phyloP scores from a whole-genome alignment of 2,113 vertebrate genomes.

The Ochotona curzoniae region DNA sequence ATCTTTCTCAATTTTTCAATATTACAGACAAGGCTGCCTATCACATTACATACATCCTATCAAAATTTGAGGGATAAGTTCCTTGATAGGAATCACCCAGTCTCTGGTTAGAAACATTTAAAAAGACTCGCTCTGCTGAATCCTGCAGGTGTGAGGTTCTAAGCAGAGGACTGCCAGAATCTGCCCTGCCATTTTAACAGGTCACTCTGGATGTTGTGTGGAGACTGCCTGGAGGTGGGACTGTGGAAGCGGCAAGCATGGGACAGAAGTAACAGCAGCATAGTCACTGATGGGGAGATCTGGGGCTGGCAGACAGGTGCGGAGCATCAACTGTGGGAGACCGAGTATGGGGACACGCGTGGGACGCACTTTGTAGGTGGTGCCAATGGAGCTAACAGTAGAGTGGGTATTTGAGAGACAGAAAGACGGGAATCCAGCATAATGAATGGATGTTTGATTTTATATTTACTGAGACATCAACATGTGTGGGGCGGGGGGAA shows the following conservation, averaged over 20 bases:
- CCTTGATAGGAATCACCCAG: neutral
- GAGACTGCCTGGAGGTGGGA: neutral
- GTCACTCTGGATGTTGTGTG: neutral
- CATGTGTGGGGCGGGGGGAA: no score
- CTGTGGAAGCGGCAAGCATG: no score
- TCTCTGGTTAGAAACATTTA: neutral
- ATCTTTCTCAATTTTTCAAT: neutral
- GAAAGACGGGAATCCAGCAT: neutral
- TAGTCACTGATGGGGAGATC: neutral
- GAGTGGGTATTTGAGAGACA: neutral
- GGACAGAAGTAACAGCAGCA: neutral
- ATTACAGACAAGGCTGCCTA: neutral
- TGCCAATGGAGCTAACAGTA: neutral
- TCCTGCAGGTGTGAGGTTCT: neutral
- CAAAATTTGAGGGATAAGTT: neutral
- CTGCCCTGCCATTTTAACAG: neutral
- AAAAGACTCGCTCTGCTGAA: neutral
- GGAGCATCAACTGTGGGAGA: neutral
- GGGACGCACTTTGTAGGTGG: neutral
- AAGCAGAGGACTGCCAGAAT: neutral
- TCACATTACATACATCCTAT: neutral
- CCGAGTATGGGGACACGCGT: rapidly evolving
- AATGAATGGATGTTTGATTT: neutral
- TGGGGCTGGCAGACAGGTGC: neutral
- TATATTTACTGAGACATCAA: neutral